Conservation (phyloP, 1,140 invertebrate species). For the Rhizoglyphus robini region DNA sequence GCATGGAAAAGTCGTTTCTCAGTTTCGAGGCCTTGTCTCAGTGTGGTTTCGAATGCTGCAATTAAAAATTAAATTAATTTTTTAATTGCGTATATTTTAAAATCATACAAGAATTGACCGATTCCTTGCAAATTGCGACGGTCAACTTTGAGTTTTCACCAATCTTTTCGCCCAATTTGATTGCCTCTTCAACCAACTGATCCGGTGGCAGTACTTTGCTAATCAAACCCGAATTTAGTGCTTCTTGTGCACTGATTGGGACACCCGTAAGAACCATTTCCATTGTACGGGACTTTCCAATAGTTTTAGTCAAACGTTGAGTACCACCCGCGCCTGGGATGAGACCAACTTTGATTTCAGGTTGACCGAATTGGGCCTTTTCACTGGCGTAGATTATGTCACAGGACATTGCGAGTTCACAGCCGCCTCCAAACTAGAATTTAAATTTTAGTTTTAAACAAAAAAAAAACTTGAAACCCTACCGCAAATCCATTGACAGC, state of each 20-base stretch:
- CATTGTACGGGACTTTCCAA: constrained; percentile 99
- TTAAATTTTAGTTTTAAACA: constrained; percentile 14
- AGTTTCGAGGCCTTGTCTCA: constrained; percentile 70
- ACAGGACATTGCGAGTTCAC: constrained; percentile 97
- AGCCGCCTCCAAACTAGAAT: constrained; percentile 77
- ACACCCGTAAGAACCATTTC: constrained; percentile 89
- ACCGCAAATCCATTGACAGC: constrained; percentile 96
- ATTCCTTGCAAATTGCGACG: constrained; percentile 76
- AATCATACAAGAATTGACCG: constrained; percentile 54
- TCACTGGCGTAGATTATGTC: constrained; percentile 98
- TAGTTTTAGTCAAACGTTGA: constrained; percentile 68
- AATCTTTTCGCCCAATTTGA: constrained; percentile 90
- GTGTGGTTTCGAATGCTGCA: constrained; percentile 66
- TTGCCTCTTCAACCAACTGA: constrained; percentile 65
- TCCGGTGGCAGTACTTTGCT: constrained; percentile 82
- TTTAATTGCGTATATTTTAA: background rate
- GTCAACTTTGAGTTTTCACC: constrained; percentile 73
- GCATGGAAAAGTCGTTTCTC: constrained; percentile 81
- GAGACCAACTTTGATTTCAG: constrained; percentile 88
- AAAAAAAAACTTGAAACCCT: constrained; percentile 34
- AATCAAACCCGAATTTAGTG: constrained; percentile 64
- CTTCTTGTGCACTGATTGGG: constrained; percentile 76
- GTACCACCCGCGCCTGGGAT: constrained; percentile 95
- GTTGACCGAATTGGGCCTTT: constrained; percentile 93
- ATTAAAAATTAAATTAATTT: constrained; percentile 3